These are phyloP conservation scores for Ametastegia equiseti DNA, from an alignment of 2,888 invertebrate genomes.

Conservation along the genomic window DNA sequence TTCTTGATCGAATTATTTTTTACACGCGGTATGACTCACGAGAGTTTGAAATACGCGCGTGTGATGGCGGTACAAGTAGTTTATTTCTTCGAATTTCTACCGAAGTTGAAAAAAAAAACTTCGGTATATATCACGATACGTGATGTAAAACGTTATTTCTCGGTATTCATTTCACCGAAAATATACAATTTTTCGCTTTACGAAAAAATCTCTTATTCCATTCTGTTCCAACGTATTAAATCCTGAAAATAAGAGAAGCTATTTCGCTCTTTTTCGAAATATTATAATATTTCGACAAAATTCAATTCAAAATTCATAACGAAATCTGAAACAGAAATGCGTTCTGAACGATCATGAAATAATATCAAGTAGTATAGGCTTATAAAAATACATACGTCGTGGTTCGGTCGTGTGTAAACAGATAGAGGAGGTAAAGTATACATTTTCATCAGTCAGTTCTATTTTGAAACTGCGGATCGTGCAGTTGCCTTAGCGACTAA, in stretches of 20 bases:
- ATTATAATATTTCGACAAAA: too few relatives aligned
- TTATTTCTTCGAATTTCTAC: not conserved
- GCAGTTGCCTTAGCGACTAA: constrained; percentile 37
- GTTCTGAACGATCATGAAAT: not conserved
- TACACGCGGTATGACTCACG: too few relatives aligned
- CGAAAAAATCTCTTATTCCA: too few relatives aligned
- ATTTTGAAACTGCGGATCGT: constrained; percentile 46
- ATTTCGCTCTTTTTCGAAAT: too few relatives aligned
- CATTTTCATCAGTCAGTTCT: constrained; percentile 46
- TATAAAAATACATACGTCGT: constrained; percentile 15
- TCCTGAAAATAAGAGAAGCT: too few relatives aligned
- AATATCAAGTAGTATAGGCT: not conserved
- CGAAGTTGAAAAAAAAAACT: not conserved
- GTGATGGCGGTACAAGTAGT: constrained; percentile 27
- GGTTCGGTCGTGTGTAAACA: constrained; percentile 20
- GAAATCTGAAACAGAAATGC: not conserved
- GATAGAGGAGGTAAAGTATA: constrained; percentile 34
- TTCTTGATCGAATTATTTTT: not conserved
- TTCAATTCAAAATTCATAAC: too few relatives aligned
- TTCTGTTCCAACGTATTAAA: too few relatives aligned
- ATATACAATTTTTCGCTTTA: not conserved
- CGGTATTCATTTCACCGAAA: constrained; percentile 1
- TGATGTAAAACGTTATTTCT: not conserved
- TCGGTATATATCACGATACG: not conserved
- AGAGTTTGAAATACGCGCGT: constrained; percentile 10